These are phyloP conservation scores for Monarcha castaneiventris DNA, from an alignment of 2,113 vertebrate species.

Conservation along the genomic window DNA sequence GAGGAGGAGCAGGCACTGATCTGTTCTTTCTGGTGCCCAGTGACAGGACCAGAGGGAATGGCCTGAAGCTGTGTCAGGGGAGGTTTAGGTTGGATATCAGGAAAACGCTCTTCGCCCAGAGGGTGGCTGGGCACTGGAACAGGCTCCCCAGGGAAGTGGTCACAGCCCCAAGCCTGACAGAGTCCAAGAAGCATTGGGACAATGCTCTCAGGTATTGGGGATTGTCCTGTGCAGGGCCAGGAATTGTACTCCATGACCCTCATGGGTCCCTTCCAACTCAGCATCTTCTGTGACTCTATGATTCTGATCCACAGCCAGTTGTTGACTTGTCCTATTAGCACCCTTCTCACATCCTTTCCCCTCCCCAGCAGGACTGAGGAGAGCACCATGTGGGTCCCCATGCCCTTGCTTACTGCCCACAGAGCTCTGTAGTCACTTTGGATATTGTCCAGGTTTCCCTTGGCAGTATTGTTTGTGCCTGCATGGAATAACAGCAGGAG, in stretches of 20 bases:
- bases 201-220: not conserved
- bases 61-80: no score
- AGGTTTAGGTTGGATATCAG: not conserved
- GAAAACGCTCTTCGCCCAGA: not conserved
- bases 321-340: not conserved
- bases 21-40: no score
- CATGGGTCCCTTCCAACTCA: not conserved
- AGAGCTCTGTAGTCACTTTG: not conserved
- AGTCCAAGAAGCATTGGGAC: not conserved
- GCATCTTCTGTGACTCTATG: not conserved
- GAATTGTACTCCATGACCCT: not conserved
- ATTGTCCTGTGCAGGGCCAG: not conserved
- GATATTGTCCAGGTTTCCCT: not conserved
- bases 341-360: not conserved
- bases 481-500: not conserved
- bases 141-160: not conserved
- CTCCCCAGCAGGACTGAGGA: not conserved
- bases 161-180: not conserved
- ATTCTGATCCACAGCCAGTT: not conserved
- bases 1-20: not conserved
- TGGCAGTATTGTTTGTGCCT: not conserved
- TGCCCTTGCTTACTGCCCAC: not conserved
- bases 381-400: not conserved
- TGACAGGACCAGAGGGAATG: rapidly evolving
- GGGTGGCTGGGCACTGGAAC: not conserved